Evolutionary conservation across 2,113 vertebrate species (phyloP), one percentile per base, ranked within the genome.

Genomic region (Stigmatopora nigra): DNA sequence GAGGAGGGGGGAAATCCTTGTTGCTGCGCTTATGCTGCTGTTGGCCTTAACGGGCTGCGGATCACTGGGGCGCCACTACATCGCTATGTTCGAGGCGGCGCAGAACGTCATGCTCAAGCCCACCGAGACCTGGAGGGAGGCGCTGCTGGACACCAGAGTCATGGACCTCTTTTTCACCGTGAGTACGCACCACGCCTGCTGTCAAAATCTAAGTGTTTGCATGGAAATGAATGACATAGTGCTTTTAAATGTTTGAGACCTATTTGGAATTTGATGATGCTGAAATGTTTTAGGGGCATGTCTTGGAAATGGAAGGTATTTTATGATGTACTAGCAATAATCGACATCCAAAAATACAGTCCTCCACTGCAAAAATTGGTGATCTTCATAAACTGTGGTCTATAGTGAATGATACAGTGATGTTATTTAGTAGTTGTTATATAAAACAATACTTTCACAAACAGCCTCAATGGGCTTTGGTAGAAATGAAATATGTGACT

Each of bases 91-190:
- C 64, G 96, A 99, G 92, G 94, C 96, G 83, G 94, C 95, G 72
- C 97, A 98, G 93, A 98, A 98, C 88, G 95, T 98, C 90, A 94
- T 91, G 84, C 88, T 99, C 79, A 99, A 99, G 90, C 97, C 97
- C 51, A 95, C 95, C 12, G 97, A 98, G 90, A 90, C 93, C 86
- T 99, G 97, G 97, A 94, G 97, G 36, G 96, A 98, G 85, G 93
- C 95, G 11, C 94, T 99, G 82, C 90, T 99, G 89, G 95, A 99
- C 91, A 94, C 94, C 81, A 92, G 96, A 75, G 92, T 98, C 75
- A 98, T 99, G 95, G 95, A 99, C 81, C 95, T 99, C 84, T 99
- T 99, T 92, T 98, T 99, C 88, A 97, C 94, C 22, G 97, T 99
- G 90, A 98, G 96, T 97, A 68, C 3, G 19, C 51, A 53, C 19